Percentiles rank a stretch among this genome's conserved stretches.
These are phyloP conservation scores for Tretioscincus oriximinensis DNA, from an alignment of 2,113 vertebrate species.

Conservation along the genomic window DNA sequence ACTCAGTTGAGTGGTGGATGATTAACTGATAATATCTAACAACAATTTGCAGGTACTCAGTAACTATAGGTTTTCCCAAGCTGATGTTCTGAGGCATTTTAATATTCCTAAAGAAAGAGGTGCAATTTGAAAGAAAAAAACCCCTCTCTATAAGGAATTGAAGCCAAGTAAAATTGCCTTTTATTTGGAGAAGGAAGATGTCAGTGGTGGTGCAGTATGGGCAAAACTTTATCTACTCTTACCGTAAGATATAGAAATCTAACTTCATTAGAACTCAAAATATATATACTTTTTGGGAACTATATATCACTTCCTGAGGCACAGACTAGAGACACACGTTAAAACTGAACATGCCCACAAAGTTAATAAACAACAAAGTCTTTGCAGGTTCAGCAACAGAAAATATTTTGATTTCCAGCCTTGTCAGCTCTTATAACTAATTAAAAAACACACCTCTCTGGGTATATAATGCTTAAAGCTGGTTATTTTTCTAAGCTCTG, in stretches of 20 bases:
- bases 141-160: not conserved
- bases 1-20: no score
- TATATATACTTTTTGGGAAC: not conserved
- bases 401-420: conserved; percentile 59
- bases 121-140: not conserved
- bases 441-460: conserved; percentile 54
- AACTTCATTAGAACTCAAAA: conserved; percentile 7
- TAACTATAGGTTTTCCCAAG: no score
- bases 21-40: no score
- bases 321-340: conserved; percentile 22
- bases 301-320: conserved; percentile 18
- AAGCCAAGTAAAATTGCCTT: not conserved
- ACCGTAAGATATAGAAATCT: conserved; percentile 9
- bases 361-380: conserved; percentile 27
- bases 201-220: no score
- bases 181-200: no score
- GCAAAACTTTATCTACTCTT: not conserved
- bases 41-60: no score
- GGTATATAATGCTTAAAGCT: conserved; percentile 50
- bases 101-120: not conserved
- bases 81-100: not conserved
- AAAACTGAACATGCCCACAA: conserved; percentile 8
- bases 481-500: conserved; percentile 29
- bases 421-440: conserved; percentile 56
- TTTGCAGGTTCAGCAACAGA: conserved; percentile 50